Evolutionary conservation across 2,113 vertebrate species (phyloP).

Genomic region (Hydropotes inermis): DNA sequence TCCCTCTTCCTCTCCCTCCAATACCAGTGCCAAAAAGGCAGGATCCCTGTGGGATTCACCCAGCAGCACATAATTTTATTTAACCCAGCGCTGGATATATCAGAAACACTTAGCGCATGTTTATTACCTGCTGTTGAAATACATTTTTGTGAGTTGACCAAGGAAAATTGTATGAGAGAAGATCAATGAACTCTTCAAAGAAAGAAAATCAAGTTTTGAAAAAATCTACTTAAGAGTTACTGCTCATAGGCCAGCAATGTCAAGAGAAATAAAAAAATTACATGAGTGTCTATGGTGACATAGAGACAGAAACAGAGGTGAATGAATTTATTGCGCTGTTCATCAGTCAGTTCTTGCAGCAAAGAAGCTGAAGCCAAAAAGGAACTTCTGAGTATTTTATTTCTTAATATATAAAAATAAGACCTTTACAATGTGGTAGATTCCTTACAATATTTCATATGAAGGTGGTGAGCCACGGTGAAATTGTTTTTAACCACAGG

Average conservation of each 20-base stretch:
- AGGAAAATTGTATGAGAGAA: neutral
- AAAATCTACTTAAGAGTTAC: neutral
- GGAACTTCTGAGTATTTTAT: neutral
- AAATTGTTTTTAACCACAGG: neutral
- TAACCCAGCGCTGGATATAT: fast-evolving
- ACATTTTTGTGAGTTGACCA: neutral
- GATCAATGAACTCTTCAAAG: neutral
- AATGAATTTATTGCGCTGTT: too few relatives aligned
- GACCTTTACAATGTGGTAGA: neutral
- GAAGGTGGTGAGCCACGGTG: neutral
- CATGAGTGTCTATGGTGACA: neutral
- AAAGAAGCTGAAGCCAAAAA: neutral
- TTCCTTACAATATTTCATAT: too few relatives aligned
- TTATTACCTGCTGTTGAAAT: neutral
- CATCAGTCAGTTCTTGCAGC: too few relatives aligned
- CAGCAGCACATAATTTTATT: neutral
- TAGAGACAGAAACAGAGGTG: neutral
- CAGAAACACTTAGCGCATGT: neutral
- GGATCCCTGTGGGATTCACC: neutral
- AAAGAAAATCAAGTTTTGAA: neutral
- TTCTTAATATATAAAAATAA: neutral
- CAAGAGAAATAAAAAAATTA: neutral
- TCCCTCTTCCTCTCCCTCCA: too few relatives aligned
- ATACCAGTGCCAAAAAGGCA: neutral
- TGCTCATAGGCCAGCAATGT: neutral